phyloP scores from a whole-genome alignment of 2,113 vertebrate genomes.

The Synchiropus splendidus region DNA sequence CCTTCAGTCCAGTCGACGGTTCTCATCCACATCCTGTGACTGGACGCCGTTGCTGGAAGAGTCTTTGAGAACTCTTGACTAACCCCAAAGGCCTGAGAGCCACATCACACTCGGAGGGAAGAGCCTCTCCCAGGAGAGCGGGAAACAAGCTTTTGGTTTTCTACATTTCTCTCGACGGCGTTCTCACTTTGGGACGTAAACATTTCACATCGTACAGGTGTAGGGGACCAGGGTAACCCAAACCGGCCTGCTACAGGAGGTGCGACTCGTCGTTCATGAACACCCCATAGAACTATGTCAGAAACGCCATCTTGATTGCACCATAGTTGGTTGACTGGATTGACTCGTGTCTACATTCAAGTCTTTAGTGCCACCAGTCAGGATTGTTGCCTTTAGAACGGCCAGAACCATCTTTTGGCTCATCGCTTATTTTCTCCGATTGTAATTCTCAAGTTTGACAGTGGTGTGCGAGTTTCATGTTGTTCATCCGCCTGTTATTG shows the following conservation, averaged over 20 bases:
- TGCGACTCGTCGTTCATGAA: slow-evolving; percentile 30
- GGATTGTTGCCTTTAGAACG: slow-evolving; percentile 40
- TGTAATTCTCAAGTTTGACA: slow-evolving; percentile 19
- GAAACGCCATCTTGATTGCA: slow-evolving; percentile 29
- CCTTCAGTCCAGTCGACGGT: slow-evolving; percentile 53
- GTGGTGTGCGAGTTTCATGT: slow-evolving; percentile 43
- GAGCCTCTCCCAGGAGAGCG: too few species aligned
- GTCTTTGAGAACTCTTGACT: slow-evolving; percentile 65
- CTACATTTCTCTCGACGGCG: slow-evolving; percentile 15
- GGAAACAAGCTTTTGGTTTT: slow-evolving; percentile 18
- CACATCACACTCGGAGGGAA: too few species aligned
- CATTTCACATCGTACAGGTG: slow-evolving; percentile 44
- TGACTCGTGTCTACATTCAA: slow-evolving; percentile 24
- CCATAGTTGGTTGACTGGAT: slow-evolving; percentile 46
- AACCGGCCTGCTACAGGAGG: slow-evolving; percentile 18
- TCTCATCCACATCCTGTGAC: slow-evolving; percentile 64
- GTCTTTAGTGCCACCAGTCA: slow-evolving; percentile 50
- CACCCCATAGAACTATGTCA: slow-evolving; percentile 24
- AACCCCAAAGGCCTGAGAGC: too few species aligned
- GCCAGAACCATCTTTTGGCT: slow-evolving; percentile 26
- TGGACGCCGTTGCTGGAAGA: slow-evolving; percentile 24
- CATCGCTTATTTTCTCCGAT: neutral
- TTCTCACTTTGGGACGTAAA: slow-evolving; percentile 27
- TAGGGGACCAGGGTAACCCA: slow-evolving; percentile 52
- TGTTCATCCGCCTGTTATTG: slow-evolving; percentile 19